A percentile compares a stretch with the other conserved stretches of the same genome.
These are phyloP conservation scores for Craseonycteris thonglongyai DNA, from an alignment of 2,113 vertebrate genomes.

Conservation along the genomic window DNA sequence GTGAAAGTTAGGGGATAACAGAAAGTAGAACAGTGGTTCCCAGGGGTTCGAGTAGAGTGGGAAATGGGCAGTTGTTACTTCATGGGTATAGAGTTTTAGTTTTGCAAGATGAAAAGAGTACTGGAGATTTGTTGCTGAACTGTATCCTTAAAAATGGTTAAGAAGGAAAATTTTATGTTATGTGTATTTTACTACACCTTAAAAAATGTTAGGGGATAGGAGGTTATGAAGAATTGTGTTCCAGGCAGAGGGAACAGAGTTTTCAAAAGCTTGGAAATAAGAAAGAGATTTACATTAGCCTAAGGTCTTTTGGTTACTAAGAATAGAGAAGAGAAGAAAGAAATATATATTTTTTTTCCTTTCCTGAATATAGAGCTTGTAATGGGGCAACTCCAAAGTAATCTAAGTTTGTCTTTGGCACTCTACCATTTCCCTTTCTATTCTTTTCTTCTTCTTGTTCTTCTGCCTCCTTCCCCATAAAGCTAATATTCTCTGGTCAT, in stretches of 20 bases:
- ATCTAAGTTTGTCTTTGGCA: background rate
- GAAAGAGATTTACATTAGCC: background rate
- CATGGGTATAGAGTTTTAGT: background rate
- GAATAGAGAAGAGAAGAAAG: background rate
- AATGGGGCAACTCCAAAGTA: background rate
- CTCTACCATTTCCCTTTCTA: background rate
- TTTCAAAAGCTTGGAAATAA: constrained; percentile 14
- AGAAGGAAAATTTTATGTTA: background rate
- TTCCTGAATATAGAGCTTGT: background rate
- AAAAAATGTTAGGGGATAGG: background rate
- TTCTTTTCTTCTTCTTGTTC: background rate
- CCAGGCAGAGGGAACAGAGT: background rate
- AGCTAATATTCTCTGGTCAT: background rate
- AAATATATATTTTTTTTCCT: background rate
- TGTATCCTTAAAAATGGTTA: background rate
- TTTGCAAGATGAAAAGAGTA: background rate
- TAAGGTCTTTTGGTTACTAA: background rate
- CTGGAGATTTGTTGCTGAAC: background rate
- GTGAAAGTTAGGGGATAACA: background rate
- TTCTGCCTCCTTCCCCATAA: background rate
- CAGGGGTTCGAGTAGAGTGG: background rate
- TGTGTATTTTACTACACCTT: background rate
- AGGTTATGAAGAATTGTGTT: constrained; percentile 5
- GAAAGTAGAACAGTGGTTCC: background rate
- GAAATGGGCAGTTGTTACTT: background rate